These are phyloP conservation scores for Leptosomus discolor DNA, from an alignment of 2,113 vertebrate genomes.

Conservation along the genomic window DNA sequence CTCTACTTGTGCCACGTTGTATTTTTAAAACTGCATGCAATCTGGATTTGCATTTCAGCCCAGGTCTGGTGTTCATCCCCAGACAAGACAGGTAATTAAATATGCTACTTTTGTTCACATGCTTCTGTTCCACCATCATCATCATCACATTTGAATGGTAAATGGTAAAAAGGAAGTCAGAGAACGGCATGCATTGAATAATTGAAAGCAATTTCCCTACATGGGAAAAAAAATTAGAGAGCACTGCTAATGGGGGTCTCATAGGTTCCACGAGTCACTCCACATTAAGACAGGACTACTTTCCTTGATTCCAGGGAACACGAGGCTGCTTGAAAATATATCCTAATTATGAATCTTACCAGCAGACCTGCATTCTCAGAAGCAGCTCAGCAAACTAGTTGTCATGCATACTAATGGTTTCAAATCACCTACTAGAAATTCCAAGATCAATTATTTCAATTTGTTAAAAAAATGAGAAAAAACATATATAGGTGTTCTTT, in stretches of 20 bases:
- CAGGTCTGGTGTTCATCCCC: not conserved
- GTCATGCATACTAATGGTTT: not conserved
- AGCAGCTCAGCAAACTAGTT: not conserved
- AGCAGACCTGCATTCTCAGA: not conserved
- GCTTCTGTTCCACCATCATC: not conserved
- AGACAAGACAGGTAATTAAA: not conserved
- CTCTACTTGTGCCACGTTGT: not conserved
- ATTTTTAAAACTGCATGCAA: not conserved
- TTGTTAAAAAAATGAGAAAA: not conserved
- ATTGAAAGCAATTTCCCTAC: not conserved
- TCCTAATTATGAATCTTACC: not conserved
- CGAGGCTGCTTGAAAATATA: not conserved
- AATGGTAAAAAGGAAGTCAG: not conserved
- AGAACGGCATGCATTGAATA: not conserved
- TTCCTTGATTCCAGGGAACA: not conserved
- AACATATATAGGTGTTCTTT: not conserved
- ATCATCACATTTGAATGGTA: not conserved
- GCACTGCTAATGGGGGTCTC: not conserved
- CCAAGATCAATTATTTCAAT: not conserved
- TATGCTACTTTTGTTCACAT: not conserved
- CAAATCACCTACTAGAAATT: not conserved
- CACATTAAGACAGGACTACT: not conserved
- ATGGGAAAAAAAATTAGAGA: not conserved
- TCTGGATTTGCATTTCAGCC: not conserved
- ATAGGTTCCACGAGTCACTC: not conserved